Evolutionary conservation across 2,113 vertebrate species (phyloP).

Genomic region (Scatophagus argus): DNA sequence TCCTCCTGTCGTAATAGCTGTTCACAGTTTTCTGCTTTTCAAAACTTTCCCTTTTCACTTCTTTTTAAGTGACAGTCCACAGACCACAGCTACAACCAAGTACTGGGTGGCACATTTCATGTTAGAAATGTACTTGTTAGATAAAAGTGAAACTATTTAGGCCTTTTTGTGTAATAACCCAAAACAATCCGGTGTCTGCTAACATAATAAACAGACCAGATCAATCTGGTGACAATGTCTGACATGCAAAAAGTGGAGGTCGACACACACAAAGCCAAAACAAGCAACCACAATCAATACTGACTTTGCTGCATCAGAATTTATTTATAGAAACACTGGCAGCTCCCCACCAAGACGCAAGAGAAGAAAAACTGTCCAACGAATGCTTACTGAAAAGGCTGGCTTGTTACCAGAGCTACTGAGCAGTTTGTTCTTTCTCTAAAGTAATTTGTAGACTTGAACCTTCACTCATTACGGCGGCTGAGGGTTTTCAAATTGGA

Average conservation of each 20-base stretch:
- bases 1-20: neutral
- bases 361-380: constrained; percentile 21
- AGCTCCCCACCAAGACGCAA: constrained; percentile 42
- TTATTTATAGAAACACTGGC: constrained; percentile 74
- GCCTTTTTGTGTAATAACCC: neutral
- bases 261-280: constrained; percentile 56
- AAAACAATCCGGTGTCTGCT: constrained; percentile 4
- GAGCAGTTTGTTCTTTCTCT: neutral
- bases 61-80: neutral
- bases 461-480: neutral
- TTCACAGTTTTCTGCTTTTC: constrained; percentile 13
- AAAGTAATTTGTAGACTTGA: constrained; percentile 1
- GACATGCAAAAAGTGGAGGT: constrained; percentile 63
- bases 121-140: neutral
- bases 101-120: neutral
- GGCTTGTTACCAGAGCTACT: constrained; percentile 3
- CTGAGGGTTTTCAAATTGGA: neutral
- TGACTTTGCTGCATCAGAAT: constrained; percentile 60
- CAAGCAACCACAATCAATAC: constrained; percentile 67
- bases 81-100: neutral
- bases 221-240: constrained; percentile 47
- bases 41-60: constrained; percentile 19
- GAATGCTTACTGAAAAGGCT: constrained; percentile 21
- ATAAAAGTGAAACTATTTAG: neutral
- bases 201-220: constrained; percentile 33